Evolutionary conservation across 2,113 vertebrate genomes (phyloP), one percentile per base, ranked within the genome.

Genomic region (Lophochroa leadbeateri): DNA sequence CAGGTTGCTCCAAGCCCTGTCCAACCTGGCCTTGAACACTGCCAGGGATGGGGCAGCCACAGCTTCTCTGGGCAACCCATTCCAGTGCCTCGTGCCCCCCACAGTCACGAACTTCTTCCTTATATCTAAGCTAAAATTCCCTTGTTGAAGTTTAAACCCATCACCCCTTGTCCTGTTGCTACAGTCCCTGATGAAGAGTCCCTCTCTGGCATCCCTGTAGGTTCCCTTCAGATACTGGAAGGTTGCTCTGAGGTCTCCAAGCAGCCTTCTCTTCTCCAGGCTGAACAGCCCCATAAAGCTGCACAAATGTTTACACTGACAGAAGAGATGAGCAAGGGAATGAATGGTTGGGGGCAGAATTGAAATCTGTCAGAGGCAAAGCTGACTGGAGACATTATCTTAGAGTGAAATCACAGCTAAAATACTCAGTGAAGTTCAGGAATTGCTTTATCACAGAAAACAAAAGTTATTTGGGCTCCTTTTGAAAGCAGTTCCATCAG

Each of bases 31-130:
- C n/a, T n/a, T n/a, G n/a, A n/a, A n/a, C n/a, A n/a, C n/a, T n/a
- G n/a, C n/a, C n/a, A n/a, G n/a, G n/a, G n/a, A 57, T 57, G 5
- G 12, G 0, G 55, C 55, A 33, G 0, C 1, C 19, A 33, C 55
- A 33, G 5, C 31, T 33, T 21, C 31, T 1, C 31, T 57, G 55
- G 55, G 31, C 31, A 33, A 5, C 31, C 31, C 6, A 2, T 21
- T 8, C 19, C 8, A 57, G 55, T 2, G 1, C 31, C 55, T 33
- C 3, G 21, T 3, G 11, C 20, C 12, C 12, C 19, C 33, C 12
- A 33, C 18, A 20, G 12, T 20, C 2, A 33, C 20, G 11, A 55
- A 55, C 5, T 55, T 57, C 11, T 4, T 33, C 53, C 31, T 55
- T 0, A 13, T 3, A 55, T 33, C 17, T 44, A 44, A 44, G 17